These are phyloP conservation scores for Pseudococcus longispinus DNA, from an alignment of 2,888 invertebrate species.

Conservation along the genomic window DNA sequence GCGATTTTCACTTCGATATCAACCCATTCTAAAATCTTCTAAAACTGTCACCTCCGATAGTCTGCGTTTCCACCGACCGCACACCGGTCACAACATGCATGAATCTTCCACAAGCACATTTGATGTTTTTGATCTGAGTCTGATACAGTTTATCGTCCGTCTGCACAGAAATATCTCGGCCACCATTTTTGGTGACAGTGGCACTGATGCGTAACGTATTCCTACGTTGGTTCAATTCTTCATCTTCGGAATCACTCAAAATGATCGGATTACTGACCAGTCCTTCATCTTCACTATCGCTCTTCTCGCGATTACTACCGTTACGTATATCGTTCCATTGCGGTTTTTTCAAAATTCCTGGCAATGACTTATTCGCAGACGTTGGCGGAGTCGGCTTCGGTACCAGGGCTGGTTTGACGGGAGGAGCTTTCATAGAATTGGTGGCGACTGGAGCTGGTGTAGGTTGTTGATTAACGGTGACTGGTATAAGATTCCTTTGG, in stretches of 20 bases:
- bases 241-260: constrained; percentile 49
- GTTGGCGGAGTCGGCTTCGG: not conserved
- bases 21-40: not conserved
- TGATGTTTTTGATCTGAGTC: constrained; percentile 21
- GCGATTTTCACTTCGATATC: not conserved
- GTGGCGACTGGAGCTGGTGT: not conserved
- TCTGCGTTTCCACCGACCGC: constrained; percentile 16
- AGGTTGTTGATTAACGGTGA: not conserved
- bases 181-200: not conserved
- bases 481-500: not conserved
- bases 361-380: not conserved
- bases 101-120: constrained; percentile 48
- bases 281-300: not conserved
- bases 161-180: constrained; percentile 24
- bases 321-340: not conserved
- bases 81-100: constrained; percentile 14
- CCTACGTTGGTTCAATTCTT: not conserved
- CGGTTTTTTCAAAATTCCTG: not conserved
- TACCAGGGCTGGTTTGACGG: not conserved
- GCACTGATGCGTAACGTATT: not conserved
- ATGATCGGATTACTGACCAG: constrained; percentile 14
- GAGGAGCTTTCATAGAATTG: not conserved
- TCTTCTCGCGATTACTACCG: not conserved
- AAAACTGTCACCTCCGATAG: not conserved
- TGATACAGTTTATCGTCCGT: constrained; percentile 47